phyloP scores from a whole-genome alignment of 2,797 vertebrate genomes.

The Centroberyx gerrardi region DNA sequence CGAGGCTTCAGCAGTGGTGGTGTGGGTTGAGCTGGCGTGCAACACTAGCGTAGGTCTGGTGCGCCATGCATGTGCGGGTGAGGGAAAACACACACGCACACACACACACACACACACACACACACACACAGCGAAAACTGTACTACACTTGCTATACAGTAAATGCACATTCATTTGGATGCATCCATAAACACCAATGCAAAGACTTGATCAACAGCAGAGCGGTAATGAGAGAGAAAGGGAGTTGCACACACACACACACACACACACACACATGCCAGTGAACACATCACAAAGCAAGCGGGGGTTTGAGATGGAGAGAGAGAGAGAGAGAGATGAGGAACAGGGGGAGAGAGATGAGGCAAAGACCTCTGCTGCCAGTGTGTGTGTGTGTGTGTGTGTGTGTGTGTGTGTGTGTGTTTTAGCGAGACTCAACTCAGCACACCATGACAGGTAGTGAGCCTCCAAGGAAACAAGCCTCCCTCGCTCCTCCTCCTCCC shows the following conservation, averaged over 20 bases:
- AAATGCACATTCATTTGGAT: slow-evolving; percentile 9
- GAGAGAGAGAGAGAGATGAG: slow-evolving; percentile 7
- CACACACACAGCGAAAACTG: background rate
- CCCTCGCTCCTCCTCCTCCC: slow-evolving; percentile 18
- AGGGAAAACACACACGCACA: slow-evolving; percentile 13
- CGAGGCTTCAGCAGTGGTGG: slow-evolving; percentile 20
- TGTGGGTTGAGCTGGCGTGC: slow-evolving; percentile 40
- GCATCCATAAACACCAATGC: slow-evolving; percentile 3
- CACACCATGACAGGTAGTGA: slow-evolving; percentile 74
- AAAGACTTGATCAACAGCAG: slow-evolving; percentile 1
- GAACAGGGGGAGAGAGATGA: background rate
- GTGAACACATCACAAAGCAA: slow-evolving; percentile 18
- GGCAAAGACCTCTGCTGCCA: slow-evolving; percentile 20
- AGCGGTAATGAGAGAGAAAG: background rate
- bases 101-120: slow-evolving; percentile 12
- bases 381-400: slow-evolving; percentile 8
- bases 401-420: slow-evolving; percentile 13
- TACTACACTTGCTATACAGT: background rate
- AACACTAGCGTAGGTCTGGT: slow-evolving; percentile 32
- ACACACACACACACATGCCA: background rate
- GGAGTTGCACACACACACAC: background rate
- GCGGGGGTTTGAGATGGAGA: slow-evolving; percentile 3
- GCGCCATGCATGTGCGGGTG: slow-evolving; percentile 5
- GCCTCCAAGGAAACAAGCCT: slow-evolving; percentile 55
- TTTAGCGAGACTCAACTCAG: slow-evolving; percentile 28